These are phyloP conservation scores for Semotilus atromaculatus DNA, from an alignment of 2,797 vertebrate genomes.

Conservation along the genomic window DNA sequence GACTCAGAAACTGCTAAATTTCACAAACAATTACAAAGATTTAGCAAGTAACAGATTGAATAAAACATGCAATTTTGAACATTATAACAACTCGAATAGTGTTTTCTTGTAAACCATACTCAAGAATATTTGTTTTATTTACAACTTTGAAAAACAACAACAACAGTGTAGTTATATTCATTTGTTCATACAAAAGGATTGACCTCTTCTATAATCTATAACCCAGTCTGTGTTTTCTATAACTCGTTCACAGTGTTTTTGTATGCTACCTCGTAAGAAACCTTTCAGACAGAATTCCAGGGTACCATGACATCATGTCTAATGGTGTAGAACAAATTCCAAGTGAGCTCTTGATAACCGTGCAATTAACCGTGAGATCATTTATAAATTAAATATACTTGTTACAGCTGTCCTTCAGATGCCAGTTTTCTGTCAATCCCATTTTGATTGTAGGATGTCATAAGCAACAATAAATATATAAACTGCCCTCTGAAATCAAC, in stretches of 20 bases:
- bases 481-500: background rate
- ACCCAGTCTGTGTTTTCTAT: too few species aligned
- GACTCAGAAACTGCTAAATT: background rate
- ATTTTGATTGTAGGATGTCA: background rate
- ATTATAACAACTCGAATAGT: too few species aligned
- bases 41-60: background rate
- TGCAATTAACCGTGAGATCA: background rate
- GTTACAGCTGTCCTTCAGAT: background rate
- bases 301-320: too few species aligned
- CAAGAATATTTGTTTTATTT: too few species aligned
- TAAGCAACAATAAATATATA: background rate
- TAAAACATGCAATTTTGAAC: background rate
- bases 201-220: background rate
- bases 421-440: background rate
- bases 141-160: too few species aligned
- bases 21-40: background rate
- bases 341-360: background rate
- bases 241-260: background rate
- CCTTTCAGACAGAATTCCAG: background rate
- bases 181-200: background rate
- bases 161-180: background rate
- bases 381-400: background rate
- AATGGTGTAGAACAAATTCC: background rate
- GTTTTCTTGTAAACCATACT: too few species aligned
- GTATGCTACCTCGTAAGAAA: background rate